These are phyloP conservation scores for Camponotus fellah DNA, from an alignment of 2,888 invertebrate species.

Conservation along the genomic window DNA sequence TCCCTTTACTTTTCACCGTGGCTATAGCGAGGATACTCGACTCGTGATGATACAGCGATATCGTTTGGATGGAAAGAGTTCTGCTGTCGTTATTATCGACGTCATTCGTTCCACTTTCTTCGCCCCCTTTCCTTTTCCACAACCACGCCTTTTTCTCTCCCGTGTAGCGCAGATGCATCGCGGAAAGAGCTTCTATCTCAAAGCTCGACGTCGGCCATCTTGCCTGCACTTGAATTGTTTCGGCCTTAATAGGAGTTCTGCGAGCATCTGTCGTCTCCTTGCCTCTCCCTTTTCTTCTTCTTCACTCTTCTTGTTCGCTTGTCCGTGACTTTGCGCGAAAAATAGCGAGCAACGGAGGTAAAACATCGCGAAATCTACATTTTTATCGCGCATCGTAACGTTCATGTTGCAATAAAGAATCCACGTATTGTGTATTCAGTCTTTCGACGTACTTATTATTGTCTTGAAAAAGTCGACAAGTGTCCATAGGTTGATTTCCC, in stretches of 20 bases:
- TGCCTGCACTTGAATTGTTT: conserved; percentile 79
- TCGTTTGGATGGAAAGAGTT: not conserved
- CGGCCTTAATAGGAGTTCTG: conserved; percentile 77
- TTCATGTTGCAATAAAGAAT: not conserved
- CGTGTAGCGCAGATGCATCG: conserved; percentile 59
- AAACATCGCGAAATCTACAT: conserved; percentile 9
- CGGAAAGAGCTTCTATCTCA: conserved; percentile 72
- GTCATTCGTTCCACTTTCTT: conserved; percentile 44
- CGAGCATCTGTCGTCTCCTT: conserved; percentile 61
- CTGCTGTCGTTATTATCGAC: conserved; percentile 47
- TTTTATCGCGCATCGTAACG: conserved; percentile 13
- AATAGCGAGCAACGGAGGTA: not conserved
- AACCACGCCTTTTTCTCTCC: conserved; percentile 48
- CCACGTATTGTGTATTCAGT: not conserved
- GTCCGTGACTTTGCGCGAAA: conserved; percentile 38
- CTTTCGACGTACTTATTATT: not conserved
- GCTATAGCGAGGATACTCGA: not conserved
- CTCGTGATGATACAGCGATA: not conserved
- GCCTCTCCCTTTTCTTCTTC: conserved; percentile 61
- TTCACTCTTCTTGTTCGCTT: not conserved
- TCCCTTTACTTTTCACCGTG: not conserved
- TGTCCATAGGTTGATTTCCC: too few relatives aligned
- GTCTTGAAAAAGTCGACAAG: not conserved
- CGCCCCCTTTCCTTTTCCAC: conserved; percentile 36
- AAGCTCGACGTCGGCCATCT: conserved; percentile 73